Base-by-base conservation (phyloP, 2,797 vertebrate genomes). In the Typhlichthys subterraneus region DNA sequence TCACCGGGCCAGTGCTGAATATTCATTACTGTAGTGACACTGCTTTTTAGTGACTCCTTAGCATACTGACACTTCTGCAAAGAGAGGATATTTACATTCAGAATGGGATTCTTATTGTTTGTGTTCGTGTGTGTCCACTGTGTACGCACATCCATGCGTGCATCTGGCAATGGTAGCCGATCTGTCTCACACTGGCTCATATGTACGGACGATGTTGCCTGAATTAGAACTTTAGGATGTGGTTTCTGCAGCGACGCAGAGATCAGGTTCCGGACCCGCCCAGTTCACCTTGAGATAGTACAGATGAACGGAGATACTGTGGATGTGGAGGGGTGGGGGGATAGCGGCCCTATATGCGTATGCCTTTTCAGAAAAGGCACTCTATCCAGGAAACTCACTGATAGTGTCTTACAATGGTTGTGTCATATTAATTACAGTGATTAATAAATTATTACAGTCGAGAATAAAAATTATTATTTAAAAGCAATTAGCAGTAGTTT, bases 221-320 rank as follows among this genome's bases (percentile, higher is more conserved):
- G 65, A 89, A 87, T 89, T 91, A 91, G 91, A 87, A 89, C 78
- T 77, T 86, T 87, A 76, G 89, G 87, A 90, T 79, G 86, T 88
- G 89, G 86, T 87, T 89, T 89, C 86, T 89, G 82, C 85, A 78
- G 76, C 78, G 88, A 86, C 81, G 70, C 68, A 48, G 66, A 72
- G 88, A 91, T 91, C 89, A 85, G 63, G 89, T 91, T 90, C 77
- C 59, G 12, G 72, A 79, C 75, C 81, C 75, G 38, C 86, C 82
- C 81, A 15, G n/a, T 89, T 91, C 88, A 91, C 90, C 90, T 90
- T 91, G 90, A 89, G 64, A 70, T 66, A 70, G 55, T 69, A 81
- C 50, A 61, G 63, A 73, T 50, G 52, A 48, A 55, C 51, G 61
- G 59, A 65, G 69, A 69, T 76, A 84, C 77, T 80, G 82, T 85